A percentile compares a stretch with the other conserved stretches of the same genome.
These are phyloP conservation scores for Actenoides lindsayi DNA, from an alignment of 2,113 vertebrate species.

Conservation along the genomic window DNA sequence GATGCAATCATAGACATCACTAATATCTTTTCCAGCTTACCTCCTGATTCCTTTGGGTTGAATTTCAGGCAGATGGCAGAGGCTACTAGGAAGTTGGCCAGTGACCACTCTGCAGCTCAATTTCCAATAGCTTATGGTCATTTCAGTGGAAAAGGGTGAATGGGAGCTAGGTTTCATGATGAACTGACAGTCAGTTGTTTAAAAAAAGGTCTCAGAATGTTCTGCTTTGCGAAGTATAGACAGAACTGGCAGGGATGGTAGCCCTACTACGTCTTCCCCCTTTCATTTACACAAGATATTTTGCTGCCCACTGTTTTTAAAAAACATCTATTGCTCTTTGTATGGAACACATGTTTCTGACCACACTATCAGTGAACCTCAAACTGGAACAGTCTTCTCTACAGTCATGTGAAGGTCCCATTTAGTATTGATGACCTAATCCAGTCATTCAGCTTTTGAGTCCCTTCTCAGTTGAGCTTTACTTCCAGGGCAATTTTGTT, in stretches of 20 bases:
- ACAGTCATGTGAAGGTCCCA: neutral
- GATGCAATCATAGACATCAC: no score
- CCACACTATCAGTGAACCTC: neutral
- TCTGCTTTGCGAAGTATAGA: neutral
- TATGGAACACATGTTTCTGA: neutral
- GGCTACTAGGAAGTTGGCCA: constrained; percentile 35
- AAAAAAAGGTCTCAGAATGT: neutral
- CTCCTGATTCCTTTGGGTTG: constrained; percentile 12
- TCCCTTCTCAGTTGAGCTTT: neutral
- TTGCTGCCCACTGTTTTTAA: neutral
- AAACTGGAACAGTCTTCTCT: neutral
- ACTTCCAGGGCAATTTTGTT: neutral
- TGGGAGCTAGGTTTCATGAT: neutral
- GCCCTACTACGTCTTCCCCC: neutral
- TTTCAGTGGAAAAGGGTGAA: constrained; percentile 6
- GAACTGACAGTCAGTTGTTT: neutral
- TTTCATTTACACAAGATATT: neutral
- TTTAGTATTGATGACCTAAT: neutral
- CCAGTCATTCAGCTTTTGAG: neutral
- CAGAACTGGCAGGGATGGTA: neutral
- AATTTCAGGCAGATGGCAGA: constrained; percentile 60
- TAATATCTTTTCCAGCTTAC: neutral
- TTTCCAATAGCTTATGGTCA: constrained; percentile 34
- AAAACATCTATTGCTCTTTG: neutral
- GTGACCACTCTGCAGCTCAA: neutral